Evolutionary conservation across 2,797 vertebrate species (phyloP).

Genomic region (Phoebastria nigripes): DNA sequence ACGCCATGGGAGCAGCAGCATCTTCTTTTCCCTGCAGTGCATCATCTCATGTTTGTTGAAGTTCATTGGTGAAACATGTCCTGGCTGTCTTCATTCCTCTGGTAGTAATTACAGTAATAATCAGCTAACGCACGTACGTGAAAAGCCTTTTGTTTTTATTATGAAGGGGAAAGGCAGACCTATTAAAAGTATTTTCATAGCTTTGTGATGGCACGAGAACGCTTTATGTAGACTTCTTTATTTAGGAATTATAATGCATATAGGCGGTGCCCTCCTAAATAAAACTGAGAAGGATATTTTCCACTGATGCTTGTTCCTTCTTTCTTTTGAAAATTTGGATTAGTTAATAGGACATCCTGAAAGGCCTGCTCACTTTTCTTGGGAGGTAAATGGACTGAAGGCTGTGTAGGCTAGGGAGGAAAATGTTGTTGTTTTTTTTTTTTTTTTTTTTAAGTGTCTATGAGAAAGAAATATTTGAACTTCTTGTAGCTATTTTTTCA

Average conservation of each 20-base stretch:
- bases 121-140: background rate
- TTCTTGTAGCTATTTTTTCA: background rate
- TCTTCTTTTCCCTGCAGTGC: background rate
- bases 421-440: background rate
- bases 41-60: background rate
- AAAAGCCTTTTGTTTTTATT: slow-evolving; percentile 9
- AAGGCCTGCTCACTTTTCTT: background rate
- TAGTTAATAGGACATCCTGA: background rate
- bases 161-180: background rate
- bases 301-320: background rate
- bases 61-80: background rate
- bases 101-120: background rate
- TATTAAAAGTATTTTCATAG: background rate
- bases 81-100: background rate
- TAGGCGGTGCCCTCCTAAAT: background rate
- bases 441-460: background rate
- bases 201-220: background rate
- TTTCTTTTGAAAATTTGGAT: background rate
- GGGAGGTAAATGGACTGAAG: background rate
- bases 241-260: background rate
- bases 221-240: background rate
- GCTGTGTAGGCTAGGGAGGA: background rate
- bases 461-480: background rate
- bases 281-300: background rate
- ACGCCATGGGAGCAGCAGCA: background rate